These are phyloP conservation scores for Aquatica leii DNA, from an alignment of 2,888 invertebrate genomes.

Conservation along the genomic window DNA sequence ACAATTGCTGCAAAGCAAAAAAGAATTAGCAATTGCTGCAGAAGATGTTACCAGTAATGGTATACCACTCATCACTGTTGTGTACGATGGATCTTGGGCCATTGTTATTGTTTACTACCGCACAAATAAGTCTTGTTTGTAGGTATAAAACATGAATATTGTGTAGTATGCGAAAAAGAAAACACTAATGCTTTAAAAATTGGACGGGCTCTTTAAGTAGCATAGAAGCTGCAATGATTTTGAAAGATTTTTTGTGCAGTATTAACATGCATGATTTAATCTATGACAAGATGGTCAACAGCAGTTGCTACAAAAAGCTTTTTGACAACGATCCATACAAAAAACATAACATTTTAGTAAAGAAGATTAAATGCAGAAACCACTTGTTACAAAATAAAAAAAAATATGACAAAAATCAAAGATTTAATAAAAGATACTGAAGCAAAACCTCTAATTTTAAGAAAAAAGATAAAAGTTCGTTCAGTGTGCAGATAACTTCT, in stretches of 20 bases:
- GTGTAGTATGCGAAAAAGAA: not conserved
- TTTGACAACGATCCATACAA: too few relatives aligned
- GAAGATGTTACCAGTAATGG: too few relatives aligned
- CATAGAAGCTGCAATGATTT: slow-evolving; percentile 4
- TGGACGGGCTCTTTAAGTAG: slow-evolving; percentile 3
- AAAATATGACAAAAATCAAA: not conserved
- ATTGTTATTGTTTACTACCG: slow-evolving; percentile 12
- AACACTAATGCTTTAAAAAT: slow-evolving; percentile 11
- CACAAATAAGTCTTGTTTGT: slow-evolving; percentile 7
- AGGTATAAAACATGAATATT: slow-evolving; percentile 11
- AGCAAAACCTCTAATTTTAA: too few relatives aligned
- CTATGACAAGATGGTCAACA: too few relatives aligned
- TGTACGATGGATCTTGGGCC: slow-evolving; percentile 8
- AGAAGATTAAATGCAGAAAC: too few relatives aligned
- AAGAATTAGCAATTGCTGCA: slow-evolving; percentile 4
- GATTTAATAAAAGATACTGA: too few relatives aligned
- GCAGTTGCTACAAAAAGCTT: slow-evolving; percentile 1
- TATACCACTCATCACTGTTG: slow-evolving; percentile 9
- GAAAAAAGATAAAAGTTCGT: too few relatives aligned
- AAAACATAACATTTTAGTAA: too few relatives aligned
- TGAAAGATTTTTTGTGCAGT: slow-evolving; percentile 10
- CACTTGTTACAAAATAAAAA: not conserved
- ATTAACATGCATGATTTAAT: too few relatives aligned
- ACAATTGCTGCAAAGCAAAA: slow-evolving; percentile 4
- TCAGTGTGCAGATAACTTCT: too few relatives aligned